Evolutionary conservation across 2,113 vertebrate species (phyloP).

Genomic region (Synchiropus splendidus): DNA sequence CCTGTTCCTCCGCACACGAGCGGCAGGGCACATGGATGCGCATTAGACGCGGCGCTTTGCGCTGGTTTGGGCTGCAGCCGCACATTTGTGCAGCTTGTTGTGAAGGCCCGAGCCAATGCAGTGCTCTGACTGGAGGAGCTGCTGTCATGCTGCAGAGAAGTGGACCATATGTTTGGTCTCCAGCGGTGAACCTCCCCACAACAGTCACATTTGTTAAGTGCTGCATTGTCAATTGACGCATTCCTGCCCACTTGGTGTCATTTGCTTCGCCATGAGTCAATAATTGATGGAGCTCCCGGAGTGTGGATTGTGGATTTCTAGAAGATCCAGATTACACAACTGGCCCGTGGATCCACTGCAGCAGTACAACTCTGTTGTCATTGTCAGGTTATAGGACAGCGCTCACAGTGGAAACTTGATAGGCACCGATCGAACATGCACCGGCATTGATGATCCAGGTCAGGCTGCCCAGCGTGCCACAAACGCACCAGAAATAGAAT

Average conservation of each 20-base stretch:
- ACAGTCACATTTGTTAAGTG: slow-evolving; percentile 16
- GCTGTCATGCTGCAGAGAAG: slow-evolving; percentile 35
- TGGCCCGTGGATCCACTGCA: slow-evolving; percentile 17
- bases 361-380: slow-evolving; percentile 24
- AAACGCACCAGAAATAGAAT: slow-evolving; percentile 49
- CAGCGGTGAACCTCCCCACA: slow-evolving; percentile 11
- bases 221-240: slow-evolving; percentile 23
- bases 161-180: slow-evolving; percentile 19
- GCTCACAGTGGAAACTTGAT: slow-evolving; percentile 44
- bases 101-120: slow-evolving; percentile 47
- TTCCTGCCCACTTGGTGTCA: slow-evolving; percentile 20
- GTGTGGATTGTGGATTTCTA: slow-evolving; percentile 8
- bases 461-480: no score
- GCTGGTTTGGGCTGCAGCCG: slow-evolving; percentile 3
- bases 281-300: slow-evolving; percentile 27
- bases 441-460: slow-evolving; percentile 44
- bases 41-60: neutral
- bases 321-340: slow-evolving; percentile 17
- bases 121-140: slow-evolving; percentile 31
- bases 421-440: slow-evolving; percentile 38
- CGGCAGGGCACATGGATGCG: neutral
- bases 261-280: slow-evolving; percentile 28
- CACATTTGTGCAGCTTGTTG: slow-evolving; percentile 34
- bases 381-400: slow-evolving; percentile 31
- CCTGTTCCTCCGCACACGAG: no score